Evolutionary conservation across 37 sponge, comb jelly and placozoan genomes (phyloP), one percentile per base, ranked within the genome.

Genomic region (Axinella damicornis): DNA sequence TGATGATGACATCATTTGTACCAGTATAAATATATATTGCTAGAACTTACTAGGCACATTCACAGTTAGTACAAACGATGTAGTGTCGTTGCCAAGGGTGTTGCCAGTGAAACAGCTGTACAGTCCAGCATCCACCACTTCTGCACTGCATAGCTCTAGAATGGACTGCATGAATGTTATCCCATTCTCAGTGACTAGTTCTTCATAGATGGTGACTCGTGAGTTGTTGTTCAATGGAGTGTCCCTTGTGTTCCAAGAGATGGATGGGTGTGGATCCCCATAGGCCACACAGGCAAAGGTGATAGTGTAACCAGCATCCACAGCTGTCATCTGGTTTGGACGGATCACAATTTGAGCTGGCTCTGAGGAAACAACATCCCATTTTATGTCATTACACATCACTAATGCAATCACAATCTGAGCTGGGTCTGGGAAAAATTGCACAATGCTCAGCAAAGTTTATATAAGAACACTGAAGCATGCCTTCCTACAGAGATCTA

Each of bases 211-310:
- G 38, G 41, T 55, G 66, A 65, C 0, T 38, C n/a, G 28, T 2
- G 53, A 52, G 17, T 25, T 4, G 25, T 52, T 78, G 22, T 12
- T 11, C 9, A 78, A 34, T 17, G 9, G 30, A 11, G 41, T 65
- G 11, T 34, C 69, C 12, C 54, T 58, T 40, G 0, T 69, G 2
- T 12, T 15, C 81, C 81, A 80, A 2, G 33, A 9, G 11, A 80
- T 67, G 22, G 6, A 53, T 28, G 81, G 69, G 0, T 11, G 11
- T 40, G 81, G 70, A 34, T 16, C 28, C 0, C 81, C 81, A 69
- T 55, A 80, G 11, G 57, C 81, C 30, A 80, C 66, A 56, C 81
- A 80, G 53, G 57, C 34, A 38, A 80, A 36, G 32, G 19, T n/a
- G 1, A 15, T 52, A 18, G 31, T 37, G 20, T 18, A 11, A 0